These are phyloP conservation scores for Drosophila silvestris DNA, from an alignment of 2,888 invertebrate species.

Conservation along the genomic window DNA sequence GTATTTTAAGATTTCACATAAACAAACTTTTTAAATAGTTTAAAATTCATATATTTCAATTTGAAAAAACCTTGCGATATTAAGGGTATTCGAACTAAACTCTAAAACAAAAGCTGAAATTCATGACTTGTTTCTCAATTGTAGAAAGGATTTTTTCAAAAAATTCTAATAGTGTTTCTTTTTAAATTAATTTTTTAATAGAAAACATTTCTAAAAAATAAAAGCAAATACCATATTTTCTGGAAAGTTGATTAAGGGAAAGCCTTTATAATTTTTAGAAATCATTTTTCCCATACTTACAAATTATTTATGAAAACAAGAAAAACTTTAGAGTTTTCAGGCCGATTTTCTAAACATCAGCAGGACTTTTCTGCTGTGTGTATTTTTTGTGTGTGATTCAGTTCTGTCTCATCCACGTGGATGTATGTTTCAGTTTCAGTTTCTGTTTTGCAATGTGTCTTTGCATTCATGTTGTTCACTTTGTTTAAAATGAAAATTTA, in stretches of 20 bases:
- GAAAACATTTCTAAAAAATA: not conserved
- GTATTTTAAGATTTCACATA: not conserved
- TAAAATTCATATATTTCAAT: not conserved
- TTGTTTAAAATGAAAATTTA: slow-evolving; percentile 59
- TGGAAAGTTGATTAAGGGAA: not conserved
- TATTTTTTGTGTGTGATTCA: not conserved
- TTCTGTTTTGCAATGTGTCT: slow-evolving; percentile 41
- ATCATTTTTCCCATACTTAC: not conserved
- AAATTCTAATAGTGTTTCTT: not conserved
- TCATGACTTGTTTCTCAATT: not conserved
- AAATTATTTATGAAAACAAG: not conserved
- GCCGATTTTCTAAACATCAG: not conserved
- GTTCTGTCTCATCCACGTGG: not conserved
- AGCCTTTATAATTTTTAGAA: not conserved
- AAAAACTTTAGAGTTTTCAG: not conserved
- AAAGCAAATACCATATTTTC: not conserved
- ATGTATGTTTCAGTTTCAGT: slow-evolving; percentile 11
- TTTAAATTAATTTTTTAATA: no score
- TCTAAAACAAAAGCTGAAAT: not conserved
- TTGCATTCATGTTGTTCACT: slow-evolving; percentile 50
- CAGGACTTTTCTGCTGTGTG: not conserved
- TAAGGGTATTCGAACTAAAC: not conserved
- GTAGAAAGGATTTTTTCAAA: fast-evolving
- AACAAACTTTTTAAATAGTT: not conserved
- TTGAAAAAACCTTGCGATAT: no score